Base-by-base conservation (phyloP, 1,140 invertebrate species). In the Drosophila dunni region DNA sequence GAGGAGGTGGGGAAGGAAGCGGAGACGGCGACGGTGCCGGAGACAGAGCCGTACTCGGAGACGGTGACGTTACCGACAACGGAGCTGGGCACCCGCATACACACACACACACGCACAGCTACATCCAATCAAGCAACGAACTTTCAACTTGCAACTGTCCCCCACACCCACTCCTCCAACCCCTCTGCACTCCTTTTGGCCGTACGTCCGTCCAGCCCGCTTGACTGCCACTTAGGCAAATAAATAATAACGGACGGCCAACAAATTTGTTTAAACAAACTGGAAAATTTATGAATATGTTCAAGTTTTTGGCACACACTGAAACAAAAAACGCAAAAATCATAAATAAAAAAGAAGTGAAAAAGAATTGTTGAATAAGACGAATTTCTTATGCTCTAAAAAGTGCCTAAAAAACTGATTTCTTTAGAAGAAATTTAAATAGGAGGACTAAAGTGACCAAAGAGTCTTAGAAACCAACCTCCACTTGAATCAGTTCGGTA, bases 281-380 rank as follows among this genome's bases (percentile, higher is more conserved):
- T 84, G 50, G 17, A 60, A 84, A 89, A 89, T 89, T 89, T 84
- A 84, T 89, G 85, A 89, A 89, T 89, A 75, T 78, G 68, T 71
- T 76, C 38, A 81, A 78, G 70, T 75, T 81, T 74, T 54, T 48
- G 44, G 48, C 46, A 63, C 3, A 69, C 46, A 62, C 11, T 10
- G 3, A 54, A 36, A 46, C 33, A 38, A 40, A 44, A 29, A 29
- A 29, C 6, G 6, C 24, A 29, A 29, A 29, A 29, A 29, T 29
- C 24, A 29, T 29, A 29, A 29, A 29, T 5, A 29, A 60, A 15
- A 62, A 57, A 38, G 45, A 45, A 46, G 4, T 8, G 2, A 48
- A 57, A 58, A 57, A 48, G 53, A 40, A 13, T 29, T 34, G n/a
- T 9, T 33, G 34, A 51, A 45, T 56, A 48, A 7, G 44, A 46